A percentile compares a stretch with the other conserved stretches of the same genome.
phyloP scores from a whole-genome alignment of 1,140 invertebrate species.

The Heliothis virescens region DNA sequence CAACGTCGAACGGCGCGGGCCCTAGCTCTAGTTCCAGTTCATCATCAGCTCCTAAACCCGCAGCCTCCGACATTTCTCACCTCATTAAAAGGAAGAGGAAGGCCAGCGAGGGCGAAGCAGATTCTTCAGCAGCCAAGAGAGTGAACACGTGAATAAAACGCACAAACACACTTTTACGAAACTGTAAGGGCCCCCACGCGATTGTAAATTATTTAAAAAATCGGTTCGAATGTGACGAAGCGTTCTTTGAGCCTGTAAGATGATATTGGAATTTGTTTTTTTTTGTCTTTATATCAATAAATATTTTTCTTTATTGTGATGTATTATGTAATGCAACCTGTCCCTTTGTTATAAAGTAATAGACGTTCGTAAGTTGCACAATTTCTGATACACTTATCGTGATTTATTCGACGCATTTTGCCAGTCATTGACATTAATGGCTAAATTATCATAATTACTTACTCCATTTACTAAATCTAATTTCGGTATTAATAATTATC shows the following conservation, averaged over 20 bases:
- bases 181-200: slow-evolving; percentile 22
- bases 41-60: slow-evolving; percentile 61
- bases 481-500: neutral
- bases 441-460: no score
- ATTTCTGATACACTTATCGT: no score
- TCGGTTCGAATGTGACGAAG: neutral
- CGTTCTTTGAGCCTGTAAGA: slow-evolving; percentile 14
- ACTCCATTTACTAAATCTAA: no score
- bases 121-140: slow-evolving; percentile 84
- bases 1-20: slow-evolving; percentile 74
- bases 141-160: slow-evolving; percentile 69
- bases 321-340: no score
- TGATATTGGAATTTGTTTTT: neutral
- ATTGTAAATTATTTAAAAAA: slow-evolving; percentile 23
- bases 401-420: no score
- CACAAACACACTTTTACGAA: neutral
- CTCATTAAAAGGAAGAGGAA: slow-evolving; percentile 91
- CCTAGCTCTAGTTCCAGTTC: slow-evolving; percentile 66
- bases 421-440: no score
- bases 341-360: no score
- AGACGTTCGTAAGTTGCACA: no score
- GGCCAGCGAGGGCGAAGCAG: slow-evolving; percentile 85
- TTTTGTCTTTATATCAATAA: neutral
- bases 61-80: slow-evolving; percentile 90
- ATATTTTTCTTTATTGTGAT: no score